A percentile compares a stretch with the other conserved stretches of the same genome.
Conservation (phyloP, 92 coral and sea anemone species). For the Epizoanthus illoricatus region DNA sequence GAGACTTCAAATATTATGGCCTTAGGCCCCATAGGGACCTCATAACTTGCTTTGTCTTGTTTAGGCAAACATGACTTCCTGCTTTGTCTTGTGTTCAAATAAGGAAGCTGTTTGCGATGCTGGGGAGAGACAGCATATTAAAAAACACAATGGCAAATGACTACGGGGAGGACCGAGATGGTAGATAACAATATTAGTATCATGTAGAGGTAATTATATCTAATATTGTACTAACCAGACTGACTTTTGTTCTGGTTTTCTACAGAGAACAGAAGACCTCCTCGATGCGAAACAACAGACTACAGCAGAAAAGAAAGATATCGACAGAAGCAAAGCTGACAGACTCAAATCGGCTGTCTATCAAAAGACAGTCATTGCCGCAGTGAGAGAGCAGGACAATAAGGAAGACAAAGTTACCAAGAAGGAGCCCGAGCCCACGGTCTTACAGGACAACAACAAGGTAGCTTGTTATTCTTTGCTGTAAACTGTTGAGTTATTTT, state of each 20-base stretch:
- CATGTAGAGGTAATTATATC: too few species aligned
- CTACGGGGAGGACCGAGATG: too few species aligned
- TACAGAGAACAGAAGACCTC: not conserved
- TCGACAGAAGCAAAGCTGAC: not conserved
- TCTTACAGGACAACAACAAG: slow-evolving; percentile 23
- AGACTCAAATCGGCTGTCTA: slow-evolving; percentile 24
- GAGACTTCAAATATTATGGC: too few species aligned
- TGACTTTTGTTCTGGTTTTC: too few species aligned
- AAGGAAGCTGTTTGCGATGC: too few species aligned
- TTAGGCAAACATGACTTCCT: too few species aligned
- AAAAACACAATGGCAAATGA: too few species aligned
- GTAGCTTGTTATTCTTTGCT: not conserved
- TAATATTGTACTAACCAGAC: too few species aligned
- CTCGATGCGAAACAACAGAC: not conserved
- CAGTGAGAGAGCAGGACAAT: not conserved
- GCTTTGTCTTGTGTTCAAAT: too few species aligned
- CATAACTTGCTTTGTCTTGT: too few species aligned
- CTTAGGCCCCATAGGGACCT: too few species aligned
- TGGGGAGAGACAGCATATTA: too few species aligned
- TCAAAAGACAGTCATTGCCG: slow-evolving; percentile 12
- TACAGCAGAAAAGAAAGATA: not conserved
- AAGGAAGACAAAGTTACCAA: not conserved
- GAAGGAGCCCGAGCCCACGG: slow-evolving; percentile 11
- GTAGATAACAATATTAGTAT: not conserved
- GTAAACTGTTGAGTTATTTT: not conserved